Evolutionary conservation across 1,140 invertebrate genomes (phyloP).

Genomic region (Eufriesea mexicana): DNA sequence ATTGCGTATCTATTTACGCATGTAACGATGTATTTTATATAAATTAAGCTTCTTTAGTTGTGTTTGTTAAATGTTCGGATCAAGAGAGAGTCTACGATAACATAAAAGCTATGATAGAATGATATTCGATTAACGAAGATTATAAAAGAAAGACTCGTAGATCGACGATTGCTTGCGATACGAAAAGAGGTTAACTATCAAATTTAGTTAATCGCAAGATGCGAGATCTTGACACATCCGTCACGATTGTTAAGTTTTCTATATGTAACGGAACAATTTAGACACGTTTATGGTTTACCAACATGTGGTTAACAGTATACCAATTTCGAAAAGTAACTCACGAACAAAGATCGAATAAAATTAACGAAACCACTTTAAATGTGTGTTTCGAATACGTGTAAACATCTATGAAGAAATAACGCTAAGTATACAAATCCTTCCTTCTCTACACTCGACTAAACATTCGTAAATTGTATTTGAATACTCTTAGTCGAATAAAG

Average conservation of each 20-base stretch:
- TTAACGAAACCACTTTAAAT: background rate
- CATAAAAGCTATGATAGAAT: conserved; percentile 15
- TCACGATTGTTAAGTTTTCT: conserved; percentile 62
- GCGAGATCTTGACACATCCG: conserved; percentile 40
- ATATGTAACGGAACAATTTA: conserved; percentile 27
- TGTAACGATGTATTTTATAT: conserved; percentile 40
- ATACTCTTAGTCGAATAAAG: conserved; percentile 55
- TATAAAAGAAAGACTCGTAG: conserved; percentile 31
- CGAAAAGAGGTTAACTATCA: background rate
- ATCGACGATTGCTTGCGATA: conserved; percentile 9
- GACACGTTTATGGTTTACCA: conserved; percentile 2
- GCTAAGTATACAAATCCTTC: conserved; percentile 14
- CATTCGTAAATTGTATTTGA: conserved; percentile 57
- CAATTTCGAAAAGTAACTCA: conserved; percentile 39
- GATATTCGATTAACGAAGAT: background rate
- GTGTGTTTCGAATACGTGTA: conserved; percentile 24
- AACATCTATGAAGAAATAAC: conserved; percentile 3
- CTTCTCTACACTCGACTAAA: conserved; percentile 35
- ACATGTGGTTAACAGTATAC: conserved; percentile 59
- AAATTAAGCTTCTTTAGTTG: conserved; percentile 44
- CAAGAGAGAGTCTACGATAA: background rate
- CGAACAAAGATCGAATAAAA: conserved; percentile 5
- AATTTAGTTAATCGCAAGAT: conserved; percentile 20
- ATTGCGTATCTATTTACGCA: conserved; percentile 26
- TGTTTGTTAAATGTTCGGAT: conserved; percentile 40